Evolutionary conservation across 2,888 invertebrate species (phyloP), one percentile per base, ranked within the genome.

Genomic region (Steinernema scapterisci): DNA sequence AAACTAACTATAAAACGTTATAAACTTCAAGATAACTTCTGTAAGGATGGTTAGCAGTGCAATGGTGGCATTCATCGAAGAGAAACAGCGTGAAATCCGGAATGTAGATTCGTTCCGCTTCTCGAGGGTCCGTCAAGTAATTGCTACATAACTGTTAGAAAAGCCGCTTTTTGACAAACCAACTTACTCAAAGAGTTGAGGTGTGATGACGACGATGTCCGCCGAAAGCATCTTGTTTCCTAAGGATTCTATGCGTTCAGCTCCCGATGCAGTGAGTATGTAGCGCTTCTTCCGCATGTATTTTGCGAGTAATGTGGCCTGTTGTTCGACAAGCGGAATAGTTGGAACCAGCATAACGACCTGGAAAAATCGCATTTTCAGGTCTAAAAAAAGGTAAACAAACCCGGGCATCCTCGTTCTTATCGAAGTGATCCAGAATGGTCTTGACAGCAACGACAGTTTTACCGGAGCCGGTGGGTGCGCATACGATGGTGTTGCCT

Each of bases 381-480:
- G 11, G 16, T 3, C 16, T 1, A 31, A 21, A 23, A n/a, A n/a
- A n/a, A n/a, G n/a, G n/a, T n/a, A 27, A 6, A 25, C 63, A 5
- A 31, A 25, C 63, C 5, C 16, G 63, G 13, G 23, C 54, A 1
- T 31, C 21, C 21, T 11, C 11, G 21, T 23, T 52, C 52, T 44
- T 11, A 11, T 16, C 11, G 11, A 79, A 76, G 56, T 80, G 79
- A 0, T 83, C 82, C 78, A 80, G 78, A 25, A 85, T 83, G 9
- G 87, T 82, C 38, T 79, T 78, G 19, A 83, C 74, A 9, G 87
- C 85, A 3, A 88, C 86, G 71, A 83, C 79, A 0, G 88, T 88
- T 76, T 88, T 88, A 9, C 88, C 88, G 45, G 83, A 83, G 9
- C 87, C 87, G 6, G 88, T 88, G n/a, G 88, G 88, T 7, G 88